phyloP scores from a whole-genome alignment of 2,113 vertebrate genomes.

The Scytalopus superciliaris region DNA sequence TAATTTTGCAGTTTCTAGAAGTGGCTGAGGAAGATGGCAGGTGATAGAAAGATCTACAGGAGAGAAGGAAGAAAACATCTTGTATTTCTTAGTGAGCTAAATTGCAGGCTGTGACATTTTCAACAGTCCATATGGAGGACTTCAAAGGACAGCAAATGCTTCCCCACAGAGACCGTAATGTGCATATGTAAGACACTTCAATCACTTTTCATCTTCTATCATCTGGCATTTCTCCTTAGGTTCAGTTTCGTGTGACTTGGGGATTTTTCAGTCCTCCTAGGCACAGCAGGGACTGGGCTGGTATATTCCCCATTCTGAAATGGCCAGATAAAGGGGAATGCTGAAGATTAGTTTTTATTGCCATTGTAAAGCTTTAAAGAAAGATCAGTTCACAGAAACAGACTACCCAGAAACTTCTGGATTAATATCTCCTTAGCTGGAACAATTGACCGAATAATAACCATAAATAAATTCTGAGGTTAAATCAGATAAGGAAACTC shows the following conservation, averaged over 20 bases:
- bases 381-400: neutral
- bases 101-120: conserved; percentile 45
- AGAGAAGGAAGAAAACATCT: conserved; percentile 25
- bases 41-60: conserved; percentile 53
- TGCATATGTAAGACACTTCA: neutral
- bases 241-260: neutral
- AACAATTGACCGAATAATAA: neutral
- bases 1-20: conserved; percentile 67
- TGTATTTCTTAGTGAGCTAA: conserved; percentile 23
- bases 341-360: neutral
- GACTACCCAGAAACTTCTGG: neutral
- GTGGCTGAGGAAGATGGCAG: conserved; percentile 41
- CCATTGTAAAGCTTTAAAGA: neutral
- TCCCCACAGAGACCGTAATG: neutral
- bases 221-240: neutral
- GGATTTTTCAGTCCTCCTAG: neutral
- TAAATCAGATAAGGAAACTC: neutral
- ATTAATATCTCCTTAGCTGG: neutral
- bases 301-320: neutral
- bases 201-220: neutral
- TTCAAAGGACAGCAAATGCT: conserved; percentile 39
- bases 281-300: neutral
- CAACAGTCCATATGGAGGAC: conserved; percentile 51
- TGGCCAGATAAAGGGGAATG: neutral
- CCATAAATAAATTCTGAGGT: neutral